A percentile compares a stretch with the other conserved stretches of the same genome.
Conservation (phyloP, 2,888 invertebrate species). For the Chouioia cunea region DNA sequence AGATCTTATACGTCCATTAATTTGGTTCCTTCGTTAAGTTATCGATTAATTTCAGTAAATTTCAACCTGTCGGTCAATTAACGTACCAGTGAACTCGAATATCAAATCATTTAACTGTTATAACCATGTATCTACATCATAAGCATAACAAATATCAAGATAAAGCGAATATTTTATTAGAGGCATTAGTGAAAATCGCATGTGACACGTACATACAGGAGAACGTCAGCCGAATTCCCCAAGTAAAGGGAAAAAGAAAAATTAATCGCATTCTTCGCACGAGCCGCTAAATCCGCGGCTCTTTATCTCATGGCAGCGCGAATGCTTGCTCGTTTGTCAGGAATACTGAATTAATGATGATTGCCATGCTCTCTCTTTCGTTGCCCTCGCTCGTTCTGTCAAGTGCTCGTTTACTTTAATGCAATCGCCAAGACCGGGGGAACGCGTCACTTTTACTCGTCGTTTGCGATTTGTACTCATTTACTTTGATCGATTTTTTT, state of each 20-base stretch:
- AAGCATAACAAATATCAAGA: not conserved
- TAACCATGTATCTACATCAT: no score
- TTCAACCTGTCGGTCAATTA: not conserved
- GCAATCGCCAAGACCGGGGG: constrained; percentile 58
- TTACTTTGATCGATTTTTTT: constrained; percentile 17
- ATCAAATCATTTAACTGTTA: no score
- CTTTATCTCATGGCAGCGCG: constrained; percentile 62
- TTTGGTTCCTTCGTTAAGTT: constrained; percentile 40
- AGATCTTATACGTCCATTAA: constrained; percentile 9
- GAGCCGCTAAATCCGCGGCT: constrained; percentile 57
- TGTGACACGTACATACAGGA: constrained; percentile 24
- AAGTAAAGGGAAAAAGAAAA: constrained; percentile 53
- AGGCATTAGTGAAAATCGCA: constrained; percentile 34
- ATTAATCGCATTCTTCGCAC: constrained; percentile 64
- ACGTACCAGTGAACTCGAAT: not conserved
- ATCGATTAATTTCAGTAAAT: constrained; percentile 44
- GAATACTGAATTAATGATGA: constrained; percentile 66
- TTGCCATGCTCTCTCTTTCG: constrained; percentile 50
- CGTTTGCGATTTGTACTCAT: not conserved
- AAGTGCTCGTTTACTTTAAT: constrained; percentile 62
- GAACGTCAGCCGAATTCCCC: constrained; percentile 13
- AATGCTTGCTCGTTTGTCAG: constrained; percentile 65
- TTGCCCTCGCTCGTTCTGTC: constrained; percentile 7
- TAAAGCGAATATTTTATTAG: constrained; percentile 35
- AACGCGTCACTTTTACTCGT: constrained; percentile 39